Evolutionary conservation across 2,113 vertebrate genomes (phyloP).

Genomic region (Alethe diademata): DNA sequence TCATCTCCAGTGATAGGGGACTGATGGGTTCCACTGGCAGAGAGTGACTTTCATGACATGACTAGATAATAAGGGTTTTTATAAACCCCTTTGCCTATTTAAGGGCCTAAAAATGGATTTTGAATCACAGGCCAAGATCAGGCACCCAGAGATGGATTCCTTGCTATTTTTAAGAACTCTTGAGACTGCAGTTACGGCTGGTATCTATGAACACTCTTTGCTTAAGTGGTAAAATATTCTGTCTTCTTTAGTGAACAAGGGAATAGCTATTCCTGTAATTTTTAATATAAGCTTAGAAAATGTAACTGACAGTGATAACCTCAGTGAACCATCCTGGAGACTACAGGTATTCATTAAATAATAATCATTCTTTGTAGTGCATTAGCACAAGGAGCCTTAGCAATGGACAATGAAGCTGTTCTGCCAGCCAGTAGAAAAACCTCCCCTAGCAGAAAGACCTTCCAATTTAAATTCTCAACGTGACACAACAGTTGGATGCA

Average conservation of each 20-base stretch:
- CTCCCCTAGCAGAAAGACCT: background rate
- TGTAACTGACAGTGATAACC: background rate
- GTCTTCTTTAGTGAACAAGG: background rate
- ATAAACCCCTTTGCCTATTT: background rate
- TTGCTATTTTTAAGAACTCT: constrained; percentile 7
- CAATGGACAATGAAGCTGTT: background rate
- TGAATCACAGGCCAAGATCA: background rate
- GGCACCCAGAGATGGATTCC: background rate
- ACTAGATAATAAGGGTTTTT: background rate
- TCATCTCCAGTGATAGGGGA: background rate
- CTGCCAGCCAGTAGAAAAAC: background rate
- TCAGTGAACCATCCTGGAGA: background rate
- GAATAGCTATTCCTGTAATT: constrained; percentile 10
- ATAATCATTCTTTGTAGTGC: constrained; percentile 16
- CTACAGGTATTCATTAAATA: constrained; percentile 11
- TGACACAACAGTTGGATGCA: background rate
- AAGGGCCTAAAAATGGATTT: background rate
- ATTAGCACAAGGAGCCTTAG: background rate
- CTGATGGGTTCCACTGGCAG: background rate
- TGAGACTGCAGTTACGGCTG: background rate
- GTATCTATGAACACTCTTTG: background rate
- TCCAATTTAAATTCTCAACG: background rate
- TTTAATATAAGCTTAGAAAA: constrained; percentile 19
- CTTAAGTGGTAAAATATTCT: background rate
- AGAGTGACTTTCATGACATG: background rate